Conservation (phyloP, 2,888 invertebrate genomes). For the Rotaria macrura region DNA sequence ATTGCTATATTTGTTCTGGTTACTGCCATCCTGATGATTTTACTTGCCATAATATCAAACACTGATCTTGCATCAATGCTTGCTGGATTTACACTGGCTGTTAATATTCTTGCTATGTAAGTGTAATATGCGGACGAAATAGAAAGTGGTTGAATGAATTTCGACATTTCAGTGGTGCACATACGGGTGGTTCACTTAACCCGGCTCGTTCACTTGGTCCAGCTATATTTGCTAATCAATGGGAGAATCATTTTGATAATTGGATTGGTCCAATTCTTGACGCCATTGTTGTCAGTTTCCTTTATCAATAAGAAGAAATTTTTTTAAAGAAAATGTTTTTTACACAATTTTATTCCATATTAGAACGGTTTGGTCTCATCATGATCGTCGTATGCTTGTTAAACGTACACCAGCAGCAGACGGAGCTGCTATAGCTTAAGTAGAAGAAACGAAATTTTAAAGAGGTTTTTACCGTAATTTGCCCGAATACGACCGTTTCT, state of each 20-base stretch:
- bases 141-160: too few species aligned
- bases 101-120: neutral
- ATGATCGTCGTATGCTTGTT: constrained; percentile 16
- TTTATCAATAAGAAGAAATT: neutral
- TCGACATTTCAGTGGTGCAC: neutral
- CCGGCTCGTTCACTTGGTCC: constrained; percentile 14
- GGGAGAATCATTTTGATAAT: neutral
- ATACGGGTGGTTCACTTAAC: constrained; percentile 5
- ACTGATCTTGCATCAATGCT: constrained; percentile 13
- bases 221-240: constrained; percentile 16
- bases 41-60: neutral
- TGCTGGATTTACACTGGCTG: constrained; percentile 9
- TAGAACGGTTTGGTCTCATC: constrained; percentile 9
- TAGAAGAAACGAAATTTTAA: too few species aligned
- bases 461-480: too few species aligned
- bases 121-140: neutral
- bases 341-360: neutral
- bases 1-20: constrained; percentile 8
- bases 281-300: neutral
- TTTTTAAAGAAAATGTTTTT: neutral
- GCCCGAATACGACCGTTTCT: too few species aligned
- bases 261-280: neutral
- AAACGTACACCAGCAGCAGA: neutral
- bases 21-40: neutral
- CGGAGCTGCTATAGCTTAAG: neutral